These are phyloP conservation scores for Ascidia mentula DNA, from an alignment of 23 tunicate genomes.

Conservation along the genomic window DNA sequence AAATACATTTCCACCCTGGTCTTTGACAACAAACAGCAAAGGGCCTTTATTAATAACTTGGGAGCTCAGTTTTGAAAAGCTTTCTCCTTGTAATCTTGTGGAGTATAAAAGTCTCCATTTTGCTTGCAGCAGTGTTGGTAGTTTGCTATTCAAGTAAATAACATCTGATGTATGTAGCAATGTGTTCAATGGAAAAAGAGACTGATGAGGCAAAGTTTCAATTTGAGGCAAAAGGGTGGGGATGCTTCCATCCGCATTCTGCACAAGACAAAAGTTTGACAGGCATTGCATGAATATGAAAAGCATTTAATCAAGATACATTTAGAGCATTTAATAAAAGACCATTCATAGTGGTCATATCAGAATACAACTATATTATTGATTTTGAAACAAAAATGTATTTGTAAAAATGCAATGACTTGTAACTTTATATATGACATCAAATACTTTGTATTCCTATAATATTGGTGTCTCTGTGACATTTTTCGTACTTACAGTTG, in stretches of 20 bases:
- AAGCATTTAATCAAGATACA: neutral
- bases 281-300: neutral
- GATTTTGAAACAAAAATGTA: too few relatives aligned
- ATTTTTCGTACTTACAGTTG: neutral
- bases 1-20: slow-evolving; percentile 62
- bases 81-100: slow-evolving; percentile 77
- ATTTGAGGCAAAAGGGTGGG: slow-evolving; percentile 22
- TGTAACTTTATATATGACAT: too few relatives aligned
- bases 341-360: neutral
- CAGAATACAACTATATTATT: neutral
- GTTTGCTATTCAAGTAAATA: slow-evolving; percentile 46
- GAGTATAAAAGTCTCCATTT: slow-evolving; percentile 92
- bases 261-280: neutral
- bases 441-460: neutral
- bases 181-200: slow-evolving; percentile 10
- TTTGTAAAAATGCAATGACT: too few relatives aligned
- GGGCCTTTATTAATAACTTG: slow-evolving; percentile 60
- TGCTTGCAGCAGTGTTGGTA: slow-evolving; percentile 39
- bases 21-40: slow-evolving; percentile 54
- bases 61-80: slow-evolving; percentile 71
- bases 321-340: neutral
- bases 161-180: slow-evolving; percentile 31
- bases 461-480: neutral
- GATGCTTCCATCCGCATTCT: slow-evolving; percentile 23
- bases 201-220: slow-evolving; percentile 3